phyloP scores from a whole-genome alignment of 2,113 vertebrate genomes.

The Pyxicephalus adspersus region DNA sequence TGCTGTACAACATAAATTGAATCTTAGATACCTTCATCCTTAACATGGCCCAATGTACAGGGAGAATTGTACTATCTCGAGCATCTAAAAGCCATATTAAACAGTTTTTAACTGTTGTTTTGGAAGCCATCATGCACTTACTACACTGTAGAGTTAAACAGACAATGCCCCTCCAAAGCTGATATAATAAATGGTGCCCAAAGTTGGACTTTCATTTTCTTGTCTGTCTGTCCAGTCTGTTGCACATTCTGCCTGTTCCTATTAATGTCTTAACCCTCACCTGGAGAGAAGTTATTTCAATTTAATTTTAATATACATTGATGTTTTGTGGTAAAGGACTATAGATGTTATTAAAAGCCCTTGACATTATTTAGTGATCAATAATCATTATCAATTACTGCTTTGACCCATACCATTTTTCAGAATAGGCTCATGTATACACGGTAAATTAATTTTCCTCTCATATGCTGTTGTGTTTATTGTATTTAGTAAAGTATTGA shows the following conservation, averaged over 20 bases:
- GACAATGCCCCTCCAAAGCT: no score
- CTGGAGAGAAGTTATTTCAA: not conserved
- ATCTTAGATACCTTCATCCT: no score
- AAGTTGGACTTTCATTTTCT: no score
- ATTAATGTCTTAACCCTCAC: not conserved
- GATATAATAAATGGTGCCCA: no score
- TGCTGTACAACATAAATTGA: no score
- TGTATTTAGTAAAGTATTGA: not conserved
- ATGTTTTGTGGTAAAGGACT: slow-evolving; percentile 8
- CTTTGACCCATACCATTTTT: slow-evolving; percentile 1
- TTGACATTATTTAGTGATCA: slow-evolving; percentile 26
- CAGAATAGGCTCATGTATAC: not conserved
- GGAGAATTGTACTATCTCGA: no score
- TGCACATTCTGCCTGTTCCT: not conserved
- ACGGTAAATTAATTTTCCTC: not conserved
- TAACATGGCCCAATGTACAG: no score
- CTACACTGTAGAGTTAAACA: no score
- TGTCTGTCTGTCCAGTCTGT: not conserved
- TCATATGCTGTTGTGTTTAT: not conserved
- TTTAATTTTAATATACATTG: not conserved
- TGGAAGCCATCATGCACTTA: no score
- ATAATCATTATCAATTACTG: slow-evolving; percentile 42
- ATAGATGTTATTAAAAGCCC: slow-evolving; percentile 20
- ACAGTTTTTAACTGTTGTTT: no score
- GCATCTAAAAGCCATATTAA: no score